A percentile compares a stretch with the other conserved stretches of the same genome.
Conservation (phyloP, 2,888 invertebrate species). For the Ormia ochracea region DNA sequence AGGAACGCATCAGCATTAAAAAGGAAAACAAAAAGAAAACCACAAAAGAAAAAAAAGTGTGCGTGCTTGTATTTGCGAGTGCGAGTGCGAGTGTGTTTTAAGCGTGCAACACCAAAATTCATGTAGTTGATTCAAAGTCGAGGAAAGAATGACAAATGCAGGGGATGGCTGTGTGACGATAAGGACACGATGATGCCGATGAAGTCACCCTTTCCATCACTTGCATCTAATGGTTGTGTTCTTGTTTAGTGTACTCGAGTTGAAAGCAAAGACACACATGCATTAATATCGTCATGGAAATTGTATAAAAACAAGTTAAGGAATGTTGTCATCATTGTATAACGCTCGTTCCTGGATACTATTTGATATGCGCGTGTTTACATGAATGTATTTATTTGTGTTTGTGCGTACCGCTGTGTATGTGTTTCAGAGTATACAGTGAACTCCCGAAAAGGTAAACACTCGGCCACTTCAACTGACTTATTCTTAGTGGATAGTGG, state of each 20-base stretch:
- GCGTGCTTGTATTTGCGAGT: not conserved
- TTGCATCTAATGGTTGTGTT: slow-evolving; percentile 14
- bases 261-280: slow-evolving; percentile 19
- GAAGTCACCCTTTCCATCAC: slow-evolving; percentile 29
- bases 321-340: slow-evolving; percentile 63
- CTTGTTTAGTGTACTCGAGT: not conserved
- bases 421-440: not conserved
- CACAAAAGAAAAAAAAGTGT: slow-evolving; percentile 1
- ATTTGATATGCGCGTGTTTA: not conserved
- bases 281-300: slow-evolving; percentile 47
- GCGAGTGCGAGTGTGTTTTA: not conserved
- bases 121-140: slow-evolving; percentile 31
- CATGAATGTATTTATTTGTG: too few relatives aligned
- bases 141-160: slow-evolving; percentile 35
- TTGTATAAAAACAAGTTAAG: slow-evolving; percentile 57
- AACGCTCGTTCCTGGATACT: slow-evolving; percentile 65
- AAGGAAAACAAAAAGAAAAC: slow-evolving; percentile 27
- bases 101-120: slow-evolving; percentile 20
- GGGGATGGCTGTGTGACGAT: slow-evolving; percentile 16
- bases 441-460: not conserved
- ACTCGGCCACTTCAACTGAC: not conserved
- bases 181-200: slow-evolving; percentile 2
- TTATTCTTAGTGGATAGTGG: too few relatives aligned
- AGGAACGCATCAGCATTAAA: slow-evolving; percentile 40
- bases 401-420: not conserved